Evolutionary conservation across 2,113 vertebrate species (phyloP), one percentile per base, ranked within the genome.

Genomic region (Cebidichthys violaceus): DNA sequence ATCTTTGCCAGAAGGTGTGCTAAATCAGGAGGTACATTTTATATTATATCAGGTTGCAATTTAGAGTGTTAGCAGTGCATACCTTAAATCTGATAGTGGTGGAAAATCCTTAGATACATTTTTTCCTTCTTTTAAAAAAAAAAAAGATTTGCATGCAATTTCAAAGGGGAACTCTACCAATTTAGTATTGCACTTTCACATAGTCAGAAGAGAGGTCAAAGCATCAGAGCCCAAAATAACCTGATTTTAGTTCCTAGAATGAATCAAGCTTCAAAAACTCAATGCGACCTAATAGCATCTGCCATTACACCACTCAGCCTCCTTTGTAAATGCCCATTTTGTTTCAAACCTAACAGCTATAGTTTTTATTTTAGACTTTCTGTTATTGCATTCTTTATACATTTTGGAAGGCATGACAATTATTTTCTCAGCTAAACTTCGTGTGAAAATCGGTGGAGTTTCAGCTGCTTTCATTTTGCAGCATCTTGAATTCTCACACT

Each of bases 381-480:
- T n/a, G 8, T 52, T 39, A 50, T 24, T 47, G 17, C 37, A 0
- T 59, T 50, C 14, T 52, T 33, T 24, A 55, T 17, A 5, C 20
- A 29, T 5, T 24, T 62, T 55, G 11, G 37, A 73, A 9, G 27
- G 35, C 29, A n/a, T n/a, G n/a, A 35, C 31, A 50, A 18, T 17
- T 14, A 5, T 29, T 66, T 37, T 71, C 41, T 62, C 47, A 50
- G 2, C 20, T 50, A 2, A 35, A 57, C 13, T 15, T 65, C 2
- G 66, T 11, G 3, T 61, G 24, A 67, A 35, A 29, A n/a, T 52
- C 9, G 2, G 41, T 31, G 9, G 39, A 6, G 17, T 33, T 33
- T 33, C 5, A 33, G 9, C 9, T 10, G 10, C 15, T 41, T 73
- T 59, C 15, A 76, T 54, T 76, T 78, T 66, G n/a, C 54, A 60